Conservation (phyloP, 2,113 vertebrate species). For the Bungarus multicinctus region DNA sequence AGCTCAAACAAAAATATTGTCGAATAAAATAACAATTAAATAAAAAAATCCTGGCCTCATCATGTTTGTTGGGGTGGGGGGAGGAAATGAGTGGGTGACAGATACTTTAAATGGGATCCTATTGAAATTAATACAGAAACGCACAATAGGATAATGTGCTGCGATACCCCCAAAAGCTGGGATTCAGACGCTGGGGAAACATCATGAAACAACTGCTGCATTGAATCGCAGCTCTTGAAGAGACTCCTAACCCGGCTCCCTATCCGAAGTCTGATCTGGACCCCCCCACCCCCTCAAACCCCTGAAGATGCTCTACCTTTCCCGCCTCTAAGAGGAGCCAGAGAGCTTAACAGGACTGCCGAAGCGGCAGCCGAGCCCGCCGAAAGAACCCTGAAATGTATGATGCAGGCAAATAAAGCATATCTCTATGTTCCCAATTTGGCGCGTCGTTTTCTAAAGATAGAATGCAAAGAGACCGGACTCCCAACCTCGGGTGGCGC, state of each 20-base stretch:
- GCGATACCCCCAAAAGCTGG: background rate
- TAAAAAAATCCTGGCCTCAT: too few species aligned
- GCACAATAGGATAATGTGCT: too few species aligned
- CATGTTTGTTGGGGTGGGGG: background rate
- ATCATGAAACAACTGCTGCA: background rate
- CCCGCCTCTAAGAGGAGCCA: background rate
- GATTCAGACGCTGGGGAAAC: background rate
- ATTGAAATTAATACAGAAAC: background rate
- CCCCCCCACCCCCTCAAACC: background rate
- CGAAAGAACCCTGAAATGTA: background rate
- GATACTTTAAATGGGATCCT: background rate
- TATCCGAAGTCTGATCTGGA: background rate
- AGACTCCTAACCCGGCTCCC: background rate
- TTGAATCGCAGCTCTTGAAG: background rate
- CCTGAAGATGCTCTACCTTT: background rate
- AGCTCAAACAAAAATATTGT: background rate
- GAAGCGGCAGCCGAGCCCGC: background rate
- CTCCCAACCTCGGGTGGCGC: background rate
- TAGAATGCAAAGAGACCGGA: background rate
- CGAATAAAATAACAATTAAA: background rate
- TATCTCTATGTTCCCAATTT: background rate
- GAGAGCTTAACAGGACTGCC: background rate
- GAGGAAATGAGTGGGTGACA: background rate
- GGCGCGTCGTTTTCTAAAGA: background rate
- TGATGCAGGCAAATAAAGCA: background rate